Evolutionary conservation across 2,888 invertebrate species (phyloP), one percentile per base, ranked within the genome.

Genomic region (Trachelus tabidus): DNA sequence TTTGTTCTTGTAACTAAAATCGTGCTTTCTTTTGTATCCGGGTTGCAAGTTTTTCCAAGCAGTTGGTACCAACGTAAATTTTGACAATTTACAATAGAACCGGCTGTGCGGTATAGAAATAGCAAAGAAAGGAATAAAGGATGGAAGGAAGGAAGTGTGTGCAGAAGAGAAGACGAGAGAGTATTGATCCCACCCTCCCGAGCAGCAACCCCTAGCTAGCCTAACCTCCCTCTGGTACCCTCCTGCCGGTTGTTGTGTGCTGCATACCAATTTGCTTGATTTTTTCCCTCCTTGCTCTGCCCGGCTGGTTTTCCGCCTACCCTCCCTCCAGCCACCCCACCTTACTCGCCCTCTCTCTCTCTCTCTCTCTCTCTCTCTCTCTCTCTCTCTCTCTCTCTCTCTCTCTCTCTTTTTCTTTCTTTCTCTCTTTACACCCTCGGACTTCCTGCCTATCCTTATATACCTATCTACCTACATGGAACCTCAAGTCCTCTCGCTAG

Each of bases 251-350:
- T 92, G 93, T 93, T 93, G 93, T 93, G 93, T 92, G 93, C 93
- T 93, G 93, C 93, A 93, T 93, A 93, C 93, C 93, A 93, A 93
- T 93, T 93, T 93, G 92, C 92, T 93, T 92, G 92, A 92, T 93
- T 93, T 93, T 93, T 93, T 93, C 89, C 84, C 88, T 90, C 88
- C 90, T 88, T 83, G 84, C 79, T 76, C 86, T 84, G 40, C 82
- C 86, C 86, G 84, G 40, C 40, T 40, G 40, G 40, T 40, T 40
- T 40, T 6, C 40, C 15, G 40, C 40, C 40, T 40, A 40, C 40
- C 40, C 40, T 15, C 40, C 40, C 15, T 15, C 40, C 40, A 15
- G 40, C 15, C 40, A 40, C 15, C 40, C 40, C n/a, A n/a, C 40
- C 40, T 40, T 40, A 15, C 40, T 40, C 85, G 84, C 87, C 83